Evolutionary conservation across 2,113 vertebrate genomes (phyloP), one percentile per base, ranked within the genome.

Genomic region (Struthidea cinerea): DNA sequence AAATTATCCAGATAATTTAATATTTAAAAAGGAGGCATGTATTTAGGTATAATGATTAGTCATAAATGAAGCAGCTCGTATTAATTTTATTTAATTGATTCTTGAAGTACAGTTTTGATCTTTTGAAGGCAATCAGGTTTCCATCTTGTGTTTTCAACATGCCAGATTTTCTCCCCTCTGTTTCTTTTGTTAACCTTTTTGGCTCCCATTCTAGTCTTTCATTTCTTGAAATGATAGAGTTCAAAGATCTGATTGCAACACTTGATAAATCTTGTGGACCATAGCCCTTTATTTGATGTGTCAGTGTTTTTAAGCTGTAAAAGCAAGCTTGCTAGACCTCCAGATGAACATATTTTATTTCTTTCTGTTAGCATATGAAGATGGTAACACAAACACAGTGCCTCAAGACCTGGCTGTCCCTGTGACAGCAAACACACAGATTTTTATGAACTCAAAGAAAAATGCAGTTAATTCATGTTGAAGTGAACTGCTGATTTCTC

Each of bases 191-290:
- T 76, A 93, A 80, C 65, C 50, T 85, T 73, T 89, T 64, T 49
- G 32, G 18, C 37, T 55, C 32, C 57, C 17, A 39, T 90, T 88
- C 32, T n/a, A 33, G 24, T 49, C 32, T 92, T 92, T 74, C n/a
- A 50, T 90, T 90, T 83, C 78, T 95, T 83, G n/a, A 79, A 83
- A 68, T 60, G 74, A 61, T 78, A 70, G 78, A 91, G 85, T 87
- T 94, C 82, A 87, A 87, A 91, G 65, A 76, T 52, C 44, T 60
- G 16, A 87, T 73, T 81, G 79, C 49, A 84, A 68, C 64, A 57
- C 19, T 53, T 65, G 64, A 64, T 60, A 94, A 57, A 76, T 87
- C 41, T 80, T 56, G 37, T 57, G 87, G 59, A 78, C 81, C 49
- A 39, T 5, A 87, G 26, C 11, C 46, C 30, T 74, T 60, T 80